Evolutionary conservation across 2,888 invertebrate genomes (phyloP).

Genomic region (Busseola fusca): DNA sequence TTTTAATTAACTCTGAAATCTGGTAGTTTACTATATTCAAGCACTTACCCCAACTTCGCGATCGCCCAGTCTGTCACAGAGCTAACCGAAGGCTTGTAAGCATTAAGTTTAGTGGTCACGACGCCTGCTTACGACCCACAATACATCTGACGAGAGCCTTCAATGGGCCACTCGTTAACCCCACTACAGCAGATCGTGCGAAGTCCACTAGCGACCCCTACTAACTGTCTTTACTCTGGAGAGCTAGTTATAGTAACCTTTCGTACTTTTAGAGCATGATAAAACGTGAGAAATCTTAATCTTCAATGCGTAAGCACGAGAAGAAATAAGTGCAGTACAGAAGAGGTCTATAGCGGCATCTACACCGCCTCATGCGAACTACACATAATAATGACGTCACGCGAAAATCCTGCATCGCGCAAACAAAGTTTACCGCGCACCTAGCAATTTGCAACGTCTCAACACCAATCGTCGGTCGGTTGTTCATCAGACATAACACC

Average conservation of each 20-base stretch:
- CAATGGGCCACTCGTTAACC: constrained; percentile 65
- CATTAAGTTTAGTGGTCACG: constrained; percentile 63
- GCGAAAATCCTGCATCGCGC: neutral
- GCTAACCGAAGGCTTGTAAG: constrained; percentile 42
- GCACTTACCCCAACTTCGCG: neutral
- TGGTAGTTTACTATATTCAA: neutral
- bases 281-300: too few species aligned
- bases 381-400: neutral
- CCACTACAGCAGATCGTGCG: constrained; percentile 61
- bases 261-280: neutral
- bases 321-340: neutral
- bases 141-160: constrained; percentile 60
- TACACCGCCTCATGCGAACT: neutral
- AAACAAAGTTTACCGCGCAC: too few species aligned
- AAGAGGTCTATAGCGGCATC: neutral
- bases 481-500: neutral
- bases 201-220: constrained; percentile 61
- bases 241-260: neutral
- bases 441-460: neutral
- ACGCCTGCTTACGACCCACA: constrained; percentile 40
- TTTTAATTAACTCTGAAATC: neutral
- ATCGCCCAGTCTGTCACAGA: constrained; percentile 41
- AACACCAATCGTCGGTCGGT: neutral
- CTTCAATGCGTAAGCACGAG: neutral
- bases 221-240: constrained; percentile 20